These are phyloP conservation scores for Sycophila texana DNA, from an alignment of 2,888 invertebrate genomes.

Conservation along the genomic window DNA sequence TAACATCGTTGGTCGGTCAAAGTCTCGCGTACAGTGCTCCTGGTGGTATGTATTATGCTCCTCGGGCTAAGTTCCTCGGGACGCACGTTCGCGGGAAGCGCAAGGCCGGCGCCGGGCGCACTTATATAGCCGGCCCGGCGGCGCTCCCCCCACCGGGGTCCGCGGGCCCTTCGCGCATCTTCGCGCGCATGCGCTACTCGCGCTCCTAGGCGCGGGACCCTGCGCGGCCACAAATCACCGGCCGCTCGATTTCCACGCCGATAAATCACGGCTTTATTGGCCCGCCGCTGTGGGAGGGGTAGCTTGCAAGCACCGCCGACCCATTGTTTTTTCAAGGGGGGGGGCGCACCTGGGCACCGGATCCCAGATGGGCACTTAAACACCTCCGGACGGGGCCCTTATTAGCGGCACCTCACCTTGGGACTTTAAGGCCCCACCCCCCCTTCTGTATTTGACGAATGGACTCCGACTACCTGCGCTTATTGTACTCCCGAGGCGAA, in stretches of 20 bases:
- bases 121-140: conserved; percentile 47
- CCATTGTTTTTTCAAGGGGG: conserved; percentile 8
- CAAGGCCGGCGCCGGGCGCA: conserved; percentile 30
- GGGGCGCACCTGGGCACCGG: neutral
- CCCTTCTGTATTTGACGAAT: too few relatives aligned
- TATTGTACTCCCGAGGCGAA: too few relatives aligned
- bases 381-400: neutral
- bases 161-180: conserved; percentile 13
- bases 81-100: conserved; percentile 16
- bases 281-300: conserved; percentile 47
- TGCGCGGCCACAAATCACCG: conserved; percentile 70
- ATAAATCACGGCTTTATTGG: conserved; percentile 74
- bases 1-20: neutral
- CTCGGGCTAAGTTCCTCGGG: neutral
- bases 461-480: too few relatives aligned
- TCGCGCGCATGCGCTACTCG: neutral
- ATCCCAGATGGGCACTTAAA: neutral
- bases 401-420: too few relatives aligned
- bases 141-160: conserved; percentile 1
- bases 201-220: conserved; percentile 31
- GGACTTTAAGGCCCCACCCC: too few relatives aligned
- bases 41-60: too few relatives aligned
- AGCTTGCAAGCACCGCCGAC: neutral
- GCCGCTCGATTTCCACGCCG: conserved; percentile 71
- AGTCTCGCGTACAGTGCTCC: too few relatives aligned